phyloP scores from a whole-genome alignment of 2,888 invertebrate species.

The Drosophila austrosaltans region DNA sequence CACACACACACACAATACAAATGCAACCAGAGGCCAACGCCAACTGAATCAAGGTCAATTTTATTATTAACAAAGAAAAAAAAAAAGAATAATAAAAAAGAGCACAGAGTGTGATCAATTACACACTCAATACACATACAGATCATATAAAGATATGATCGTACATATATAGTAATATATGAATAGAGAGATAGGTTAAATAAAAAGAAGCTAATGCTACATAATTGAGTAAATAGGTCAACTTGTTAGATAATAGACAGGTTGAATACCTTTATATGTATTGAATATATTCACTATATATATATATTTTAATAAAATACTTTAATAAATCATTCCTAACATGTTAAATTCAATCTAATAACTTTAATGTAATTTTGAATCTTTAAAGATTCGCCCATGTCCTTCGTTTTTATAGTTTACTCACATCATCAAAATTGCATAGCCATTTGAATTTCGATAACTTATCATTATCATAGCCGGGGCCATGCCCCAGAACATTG shows the following conservation, averaged over 20 bases:
- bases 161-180: too few relatives aligned
- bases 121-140: not conserved
- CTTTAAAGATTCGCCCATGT: too few relatives aligned
- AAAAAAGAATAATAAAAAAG: constrained; percentile 1
- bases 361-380: not conserved
- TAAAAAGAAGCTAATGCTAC: not conserved
- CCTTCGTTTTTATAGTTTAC: constrained; percentile 36
- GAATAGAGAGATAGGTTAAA: not conserved
- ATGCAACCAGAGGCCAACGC: constrained; percentile 27
- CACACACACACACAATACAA: constrained; percentile 55
- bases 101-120: not conserved
- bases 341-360: too few relatives aligned
- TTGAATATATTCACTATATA: too few relatives aligned
- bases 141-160: too few relatives aligned
- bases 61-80: constrained; percentile 66
- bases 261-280: not conserved
- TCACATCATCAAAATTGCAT: constrained; percentile 84
- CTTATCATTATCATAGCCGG: constrained; percentile 63
- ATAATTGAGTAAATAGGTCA: not conserved
- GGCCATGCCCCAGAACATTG: constrained; percentile 79
- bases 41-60: constrained; percentile 78
- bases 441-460: constrained; percentile 79
- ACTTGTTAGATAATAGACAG: not conserved
- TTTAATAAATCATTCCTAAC: not conserved
- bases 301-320: too few relatives aligned